Percentiles rank a stretch among this genome's conserved stretches.
These are phyloP conservation scores for Cyprinus carpio DNA, from an alignment of 2,113 vertebrate genomes.

Conservation along the genomic window DNA sequence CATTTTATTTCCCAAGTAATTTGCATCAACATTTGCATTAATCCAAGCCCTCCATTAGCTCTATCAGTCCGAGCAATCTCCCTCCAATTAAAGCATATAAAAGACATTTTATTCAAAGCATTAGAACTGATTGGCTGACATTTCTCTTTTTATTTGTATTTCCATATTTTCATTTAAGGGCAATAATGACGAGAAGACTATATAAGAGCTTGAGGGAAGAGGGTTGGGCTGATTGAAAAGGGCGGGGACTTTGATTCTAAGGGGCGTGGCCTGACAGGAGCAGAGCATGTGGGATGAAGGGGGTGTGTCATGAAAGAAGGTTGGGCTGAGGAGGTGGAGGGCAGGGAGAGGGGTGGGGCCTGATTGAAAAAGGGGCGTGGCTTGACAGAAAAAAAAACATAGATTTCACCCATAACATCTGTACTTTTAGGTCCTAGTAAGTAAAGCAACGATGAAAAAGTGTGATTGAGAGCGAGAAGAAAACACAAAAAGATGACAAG, in stretches of 20 bases:
- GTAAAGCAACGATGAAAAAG: neutral
- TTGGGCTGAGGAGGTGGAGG: neutral
- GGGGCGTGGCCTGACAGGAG: neutral
- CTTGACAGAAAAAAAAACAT: neutral
- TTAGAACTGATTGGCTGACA: neutral
- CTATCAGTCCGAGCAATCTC: constrained; percentile 1
- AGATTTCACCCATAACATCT: neutral
- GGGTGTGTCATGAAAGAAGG: neutral
- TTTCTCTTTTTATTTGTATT: neutral
- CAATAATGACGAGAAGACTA: neutral
- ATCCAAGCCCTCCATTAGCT: constrained; percentile 22
- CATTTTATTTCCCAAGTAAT: constrained; percentile 39
- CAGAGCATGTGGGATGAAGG: neutral
- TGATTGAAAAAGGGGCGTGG: neutral
- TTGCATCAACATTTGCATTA: constrained; percentile 38
- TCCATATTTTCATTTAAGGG: neutral
- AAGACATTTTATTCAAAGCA: neutral
- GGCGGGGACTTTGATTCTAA: neutral
- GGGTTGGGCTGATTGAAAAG: neutral
- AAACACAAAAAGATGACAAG: neutral
- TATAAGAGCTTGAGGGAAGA: neutral
- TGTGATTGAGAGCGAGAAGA: neutral
- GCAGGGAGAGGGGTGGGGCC: neutral
- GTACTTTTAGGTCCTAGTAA: neutral
- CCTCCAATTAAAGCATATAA: constrained; percentile 19